Percentiles rank a stretch among this genome's conserved stretches.
Evolutionary conservation across 2,113 vertebrate genomes (phyloP).

Genomic region (Pagrus major): DNA sequence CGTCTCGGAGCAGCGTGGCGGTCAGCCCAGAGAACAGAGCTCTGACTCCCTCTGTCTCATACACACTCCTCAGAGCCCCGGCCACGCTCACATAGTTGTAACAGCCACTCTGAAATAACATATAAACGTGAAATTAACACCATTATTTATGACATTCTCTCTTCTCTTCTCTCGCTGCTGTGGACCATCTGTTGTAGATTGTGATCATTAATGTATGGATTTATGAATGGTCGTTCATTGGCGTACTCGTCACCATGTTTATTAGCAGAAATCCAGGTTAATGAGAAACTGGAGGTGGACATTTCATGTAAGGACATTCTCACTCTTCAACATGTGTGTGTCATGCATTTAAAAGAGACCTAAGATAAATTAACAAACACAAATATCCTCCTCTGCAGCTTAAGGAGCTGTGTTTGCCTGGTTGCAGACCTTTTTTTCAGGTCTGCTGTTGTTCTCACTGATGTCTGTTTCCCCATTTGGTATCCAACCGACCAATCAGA

Average conservation of each 20-base stretch:
- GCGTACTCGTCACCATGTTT: background rate
- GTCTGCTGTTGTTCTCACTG: background rate
- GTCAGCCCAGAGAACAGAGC: constrained; percentile 95
- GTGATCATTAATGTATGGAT: background rate
- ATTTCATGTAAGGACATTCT: background rate
- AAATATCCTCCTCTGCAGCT: too few relatives aligned
- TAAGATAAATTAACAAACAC: too few relatives aligned
- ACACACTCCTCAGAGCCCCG: constrained; percentile 90
- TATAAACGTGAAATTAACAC: background rate
- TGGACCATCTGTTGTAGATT: background rate
- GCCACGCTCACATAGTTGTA: constrained; percentile 90
- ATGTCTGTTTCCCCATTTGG: background rate
- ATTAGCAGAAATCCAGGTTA: background rate
- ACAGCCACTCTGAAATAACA: constrained; percentile 88
- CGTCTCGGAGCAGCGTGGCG: constrained; percentile 93
- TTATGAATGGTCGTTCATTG: background rate
- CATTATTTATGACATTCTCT: background rate
- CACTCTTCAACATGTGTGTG: background rate
- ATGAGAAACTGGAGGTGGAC: background rate
- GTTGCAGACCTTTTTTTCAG: background rate
- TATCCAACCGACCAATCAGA: background rate
- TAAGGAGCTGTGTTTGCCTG: background rate
- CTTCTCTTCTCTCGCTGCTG: too few relatives aligned
- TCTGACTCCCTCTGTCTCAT: constrained; percentile 87
- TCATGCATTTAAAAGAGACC: background rate